Percentiles rank a stretch among this genome's conserved stretches.
phyloP scores from a whole-genome alignment of 2,797 vertebrate species.

The Lutjanus campechanus region DNA sequence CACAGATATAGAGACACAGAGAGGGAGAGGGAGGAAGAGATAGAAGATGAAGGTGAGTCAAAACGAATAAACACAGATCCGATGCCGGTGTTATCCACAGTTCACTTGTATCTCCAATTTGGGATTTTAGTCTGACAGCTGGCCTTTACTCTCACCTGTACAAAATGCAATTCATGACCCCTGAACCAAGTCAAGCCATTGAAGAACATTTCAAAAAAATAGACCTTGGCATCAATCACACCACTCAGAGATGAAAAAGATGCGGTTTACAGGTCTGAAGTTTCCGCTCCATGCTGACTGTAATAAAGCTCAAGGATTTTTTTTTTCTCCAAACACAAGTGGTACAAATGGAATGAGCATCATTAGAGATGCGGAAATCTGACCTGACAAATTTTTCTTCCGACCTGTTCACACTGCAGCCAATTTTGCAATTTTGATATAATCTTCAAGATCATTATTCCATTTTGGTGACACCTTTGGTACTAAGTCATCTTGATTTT shows the following conservation, averaged over 20 bases:
- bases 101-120: constrained; percentile 56
- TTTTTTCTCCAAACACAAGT: neutral
- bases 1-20: constrained; percentile 42
- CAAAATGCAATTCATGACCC: constrained; percentile 59
- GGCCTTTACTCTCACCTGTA: constrained; percentile 65
- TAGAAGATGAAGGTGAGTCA: constrained; percentile 51
- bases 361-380: constrained; percentile 26
- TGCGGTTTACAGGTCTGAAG: neutral
- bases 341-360: neutral
- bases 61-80: constrained; percentile 46
- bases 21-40: constrained; percentile 12
- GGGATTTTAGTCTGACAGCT: constrained; percentile 53
- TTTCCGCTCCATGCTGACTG: neutral
- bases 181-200: constrained; percentile 34
- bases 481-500: neutral
- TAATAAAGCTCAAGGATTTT: neutral
- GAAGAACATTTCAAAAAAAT: constrained; percentile 41
- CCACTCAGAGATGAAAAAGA: neutral
- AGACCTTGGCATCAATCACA: constrained; percentile 35
- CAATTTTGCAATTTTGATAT: neutral
- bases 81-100: constrained; percentile 29
- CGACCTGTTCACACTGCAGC: neutral
- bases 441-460: neutral
- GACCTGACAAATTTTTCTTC: neutral
- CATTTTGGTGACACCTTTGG: neutral